These are phyloP conservation scores for Geopemphigus sp. DNA, from an alignment of 1,140 invertebrate species.

Conservation along the genomic window DNA sequence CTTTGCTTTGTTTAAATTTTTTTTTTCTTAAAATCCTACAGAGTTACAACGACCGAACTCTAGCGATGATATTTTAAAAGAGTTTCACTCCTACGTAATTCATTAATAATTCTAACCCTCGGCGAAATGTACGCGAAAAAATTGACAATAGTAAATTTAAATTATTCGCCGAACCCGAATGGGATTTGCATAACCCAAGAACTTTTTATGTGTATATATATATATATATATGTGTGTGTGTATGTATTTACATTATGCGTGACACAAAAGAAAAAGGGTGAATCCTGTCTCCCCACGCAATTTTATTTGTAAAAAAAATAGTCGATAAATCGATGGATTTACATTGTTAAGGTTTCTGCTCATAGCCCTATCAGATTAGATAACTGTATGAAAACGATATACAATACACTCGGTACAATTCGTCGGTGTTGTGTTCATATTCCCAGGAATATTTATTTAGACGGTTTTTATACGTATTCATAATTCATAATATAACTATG, in stretches of 20 bases:
- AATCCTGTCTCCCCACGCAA: background rate
- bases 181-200: background rate
- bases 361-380: background rate
- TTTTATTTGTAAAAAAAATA: background rate
- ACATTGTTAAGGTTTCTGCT: background rate
- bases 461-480: too few relatives aligned
- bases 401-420: background rate
- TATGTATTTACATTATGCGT: background rate
- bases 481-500: too few relatives aligned
- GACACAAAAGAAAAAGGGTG: constrained; percentile 1
- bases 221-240: too few relatives aligned
- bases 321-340: background rate
- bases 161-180: background rate
- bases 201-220: too few relatives aligned
- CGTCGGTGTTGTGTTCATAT: background rate
- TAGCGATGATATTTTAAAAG: too few relatives aligned
- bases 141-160: background rate
- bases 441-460: background rate
- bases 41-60: too few relatives aligned
- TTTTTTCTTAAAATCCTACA: too few relatives aligned
- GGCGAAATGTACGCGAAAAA: background rate
- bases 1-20: too few relatives aligned
- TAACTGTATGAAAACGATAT: background rate
- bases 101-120: background rate
- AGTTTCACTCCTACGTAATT: background rate